These are phyloP conservation scores for Hypena proboscidalis DNA, from an alignment of 2,888 invertebrate species.

Conservation along the genomic window DNA sequence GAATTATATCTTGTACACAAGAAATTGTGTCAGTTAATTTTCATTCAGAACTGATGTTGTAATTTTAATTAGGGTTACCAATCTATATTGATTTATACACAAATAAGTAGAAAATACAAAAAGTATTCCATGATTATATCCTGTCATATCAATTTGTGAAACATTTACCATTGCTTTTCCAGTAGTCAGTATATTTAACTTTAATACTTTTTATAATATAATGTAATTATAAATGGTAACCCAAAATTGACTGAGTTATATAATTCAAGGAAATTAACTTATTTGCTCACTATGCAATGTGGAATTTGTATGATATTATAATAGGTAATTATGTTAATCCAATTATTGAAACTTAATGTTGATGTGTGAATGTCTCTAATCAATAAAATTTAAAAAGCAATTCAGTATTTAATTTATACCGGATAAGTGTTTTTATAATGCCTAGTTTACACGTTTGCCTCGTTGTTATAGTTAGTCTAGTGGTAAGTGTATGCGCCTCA, in stretches of 20 bases:
- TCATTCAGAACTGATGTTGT: constrained; percentile 19
- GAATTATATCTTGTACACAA: constrained; percentile 16
- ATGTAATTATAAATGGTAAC: constrained; percentile 22
- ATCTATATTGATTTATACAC: constrained; percentile 1
- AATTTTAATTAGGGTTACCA: constrained; percentile 26
- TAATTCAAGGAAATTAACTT: constrained; percentile 36
- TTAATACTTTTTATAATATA: constrained; percentile 19
- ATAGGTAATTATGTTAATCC: constrained; percentile 69
- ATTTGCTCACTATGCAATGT: constrained; percentile 61
- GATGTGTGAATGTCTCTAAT: constrained; percentile 86
- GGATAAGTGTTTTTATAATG: background rate
- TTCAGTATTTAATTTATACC: constrained; percentile 8
- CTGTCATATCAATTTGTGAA: constrained; percentile 8
- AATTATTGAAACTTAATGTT: constrained; percentile 75
- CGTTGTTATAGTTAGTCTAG: too few relatives aligned
- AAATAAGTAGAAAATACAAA: constrained; percentile 2
- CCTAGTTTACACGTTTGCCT: background rate
- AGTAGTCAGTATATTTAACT: constrained; percentile 27
- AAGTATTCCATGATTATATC: constrained; percentile 7
- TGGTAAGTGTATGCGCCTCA: too few relatives aligned
- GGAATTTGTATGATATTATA: constrained; percentile 68
- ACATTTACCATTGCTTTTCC: constrained; percentile 23
- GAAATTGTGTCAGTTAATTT: constrained; percentile 15
- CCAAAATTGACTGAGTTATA: constrained; percentile 42
- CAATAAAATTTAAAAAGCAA: constrained; percentile 74